Percentiles rank a stretch among this genome's conserved stretches.
Evolutionary conservation across 1,140 invertebrate genomes (phyloP).

Genomic region (Adelges cooleyi): DNA sequence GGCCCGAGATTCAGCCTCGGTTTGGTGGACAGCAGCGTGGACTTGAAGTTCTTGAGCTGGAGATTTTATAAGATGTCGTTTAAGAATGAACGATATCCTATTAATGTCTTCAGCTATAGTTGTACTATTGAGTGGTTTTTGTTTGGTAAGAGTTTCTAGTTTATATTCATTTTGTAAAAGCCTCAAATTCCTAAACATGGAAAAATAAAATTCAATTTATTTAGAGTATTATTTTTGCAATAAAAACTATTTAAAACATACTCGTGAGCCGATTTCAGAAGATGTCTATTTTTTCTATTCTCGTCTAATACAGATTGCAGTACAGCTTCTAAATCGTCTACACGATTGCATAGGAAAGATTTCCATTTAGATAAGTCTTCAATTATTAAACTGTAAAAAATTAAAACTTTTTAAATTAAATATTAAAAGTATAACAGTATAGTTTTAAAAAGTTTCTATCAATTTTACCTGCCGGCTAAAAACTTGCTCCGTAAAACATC

Average conservation of each 20-base stretch:
- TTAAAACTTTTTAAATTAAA: no score
- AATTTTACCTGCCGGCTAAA: slow-evolving; percentile 70
- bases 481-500: slow-evolving; percentile 95
- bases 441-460: neutral
- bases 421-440: neutral
- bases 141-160: neutral
- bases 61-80: neutral
- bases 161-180: slow-evolving; percentile 13
- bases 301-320: neutral
- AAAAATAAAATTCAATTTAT: neutral
- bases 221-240: neutral
- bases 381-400: slow-evolving; percentile 63
- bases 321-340: neutral
- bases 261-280: slow-evolving; percentile 4
- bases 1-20: neutral
- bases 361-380: slow-evolving; percentile 80
- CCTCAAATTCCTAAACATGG: slow-evolving; percentile 6
- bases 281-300: slow-evolving; percentile 23
- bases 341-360: slow-evolving; percentile 47
- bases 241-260: neutral
- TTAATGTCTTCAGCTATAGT: slow-evolving; percentile 16
- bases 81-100: slow-evolving; percentile 5
- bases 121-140: slow-evolving; percentile 3
- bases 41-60: slow-evolving; percentile 1
- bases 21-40: slow-evolving; percentile 11